These are phyloP conservation scores for Brachypterus glaber DNA, from an alignment of 2,888 invertebrate genomes.

Conservation along the genomic window DNA sequence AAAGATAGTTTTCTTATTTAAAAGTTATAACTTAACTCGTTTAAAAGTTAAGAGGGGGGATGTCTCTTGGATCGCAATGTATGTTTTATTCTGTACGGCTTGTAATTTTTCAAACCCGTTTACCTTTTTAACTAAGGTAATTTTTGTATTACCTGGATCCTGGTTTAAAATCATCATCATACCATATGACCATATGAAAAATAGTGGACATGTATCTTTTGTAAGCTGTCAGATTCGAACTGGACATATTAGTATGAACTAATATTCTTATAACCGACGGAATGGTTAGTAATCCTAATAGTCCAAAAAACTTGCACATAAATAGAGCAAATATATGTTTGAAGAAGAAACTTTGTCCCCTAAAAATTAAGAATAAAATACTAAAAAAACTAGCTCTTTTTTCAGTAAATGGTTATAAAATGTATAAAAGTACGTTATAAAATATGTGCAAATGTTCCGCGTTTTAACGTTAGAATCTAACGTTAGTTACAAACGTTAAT, in stretches of 20 bases:
- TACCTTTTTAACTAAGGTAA: no score
- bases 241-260: slow-evolving; percentile 61
- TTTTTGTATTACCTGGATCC: slow-evolving; percentile 43
- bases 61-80: no score
- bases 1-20: not conserved
- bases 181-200: slow-evolving; percentile 70
- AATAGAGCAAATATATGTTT: slow-evolving; percentile 61
- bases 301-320: slow-evolving; percentile 64
- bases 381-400: no score
- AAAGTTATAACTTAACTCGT: no score
- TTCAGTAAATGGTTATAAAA: no score
- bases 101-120: no score
- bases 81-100: no score
- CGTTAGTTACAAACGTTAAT: no score
- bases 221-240: slow-evolving; percentile 56
- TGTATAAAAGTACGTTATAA: no score
- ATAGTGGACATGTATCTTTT: slow-evolving; percentile 71
- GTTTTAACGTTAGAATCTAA: no score
- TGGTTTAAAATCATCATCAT: slow-evolving; percentile 57
- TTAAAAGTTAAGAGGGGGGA: no score
- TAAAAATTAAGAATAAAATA: slow-evolving; percentile 33
- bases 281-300: slow-evolving; percentile 64
- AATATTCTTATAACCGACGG: slow-evolving; percentile 65
- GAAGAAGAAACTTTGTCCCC: slow-evolving; percentile 64
- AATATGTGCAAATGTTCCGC: no score